phyloP scores from a whole-genome alignment of 2,797 vertebrate species.

The Sebastes miniatus region DNA sequence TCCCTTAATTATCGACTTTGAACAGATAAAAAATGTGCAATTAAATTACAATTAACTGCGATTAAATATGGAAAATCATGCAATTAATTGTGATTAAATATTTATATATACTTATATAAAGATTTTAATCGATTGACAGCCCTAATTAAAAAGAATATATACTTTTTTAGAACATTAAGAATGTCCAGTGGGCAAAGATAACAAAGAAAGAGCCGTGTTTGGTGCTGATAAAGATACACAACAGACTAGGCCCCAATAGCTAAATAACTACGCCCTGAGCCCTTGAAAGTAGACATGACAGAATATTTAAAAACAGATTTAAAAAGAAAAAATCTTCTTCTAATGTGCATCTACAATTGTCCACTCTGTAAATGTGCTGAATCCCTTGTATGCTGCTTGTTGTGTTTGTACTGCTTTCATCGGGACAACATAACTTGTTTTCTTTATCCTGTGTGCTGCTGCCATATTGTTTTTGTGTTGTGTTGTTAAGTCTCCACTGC shows the following conservation, averaged over 20 bases:
- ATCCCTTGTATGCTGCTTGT: neutral
- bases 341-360: neutral
- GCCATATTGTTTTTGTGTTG: slow-evolving; percentile 49
- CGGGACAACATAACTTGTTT: slow-evolving; percentile 1
- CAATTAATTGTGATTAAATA: no score
- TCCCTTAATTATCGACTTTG: no score
- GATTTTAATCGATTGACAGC: no score
- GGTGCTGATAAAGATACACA: neutral
- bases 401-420: neutral
- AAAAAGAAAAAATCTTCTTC: neutral
- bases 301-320: neutral
- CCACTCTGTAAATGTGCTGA: neutral
- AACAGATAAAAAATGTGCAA: no score
- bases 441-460: neutral
- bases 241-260: neutral
- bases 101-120: no score
- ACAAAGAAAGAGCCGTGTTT: neutral
- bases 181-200: neutral
- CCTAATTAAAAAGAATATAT: neutral
- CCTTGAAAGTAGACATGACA: neutral
- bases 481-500: slow-evolving; percentile 31
- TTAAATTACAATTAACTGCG: no score
- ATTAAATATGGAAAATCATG: no score
- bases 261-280: neutral
- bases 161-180: neutral